Evolutionary conservation across 2,888 invertebrate species (phyloP).

Genomic region (Lampropteryx suffumata): DNA sequence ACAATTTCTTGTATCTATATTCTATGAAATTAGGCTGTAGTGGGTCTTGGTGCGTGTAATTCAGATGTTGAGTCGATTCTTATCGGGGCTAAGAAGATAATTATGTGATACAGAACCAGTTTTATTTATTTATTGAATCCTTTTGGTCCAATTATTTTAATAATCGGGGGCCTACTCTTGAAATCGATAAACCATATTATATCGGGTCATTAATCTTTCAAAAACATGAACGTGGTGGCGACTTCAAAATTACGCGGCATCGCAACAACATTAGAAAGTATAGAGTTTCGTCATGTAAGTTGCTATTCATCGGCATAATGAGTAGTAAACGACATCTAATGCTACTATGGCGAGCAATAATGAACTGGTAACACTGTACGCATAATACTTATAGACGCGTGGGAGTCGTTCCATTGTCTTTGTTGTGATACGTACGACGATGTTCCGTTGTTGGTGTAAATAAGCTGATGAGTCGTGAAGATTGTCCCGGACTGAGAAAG

Average conservation of each 20-base stretch:
- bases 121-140: constrained; percentile 10
- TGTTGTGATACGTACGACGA: constrained; percentile 35
- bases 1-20: constrained; percentile 2
- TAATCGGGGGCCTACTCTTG: too few species aligned
- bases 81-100: constrained; percentile 2
- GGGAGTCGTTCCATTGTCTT: constrained; percentile 60
- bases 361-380: constrained; percentile 44
- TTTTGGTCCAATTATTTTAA: too few species aligned
- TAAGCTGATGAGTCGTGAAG: constrained; percentile 37
- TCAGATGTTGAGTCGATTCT: constrained; percentile 3
- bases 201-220: too few species aligned
- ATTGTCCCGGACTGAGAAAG: constrained; percentile 36
- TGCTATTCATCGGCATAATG: constrained; percentile 67
- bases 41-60: neutral
- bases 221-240: constrained; percentile 46
- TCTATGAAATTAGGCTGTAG: constrained; percentile 14
- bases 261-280: constrained; percentile 73
- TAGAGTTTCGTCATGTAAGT: constrained; percentile 62
- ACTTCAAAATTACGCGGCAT: constrained; percentile 59
- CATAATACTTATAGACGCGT: constrained; percentile 59
- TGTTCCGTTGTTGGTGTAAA: constrained; percentile 37
- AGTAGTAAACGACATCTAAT: constrained; percentile 45
- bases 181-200: constrained; percentile 2
- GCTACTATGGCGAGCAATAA: constrained; percentile 52
- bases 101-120: constrained; percentile 4